Evolutionary conservation across 2,113 vertebrate species (phyloP).

Genomic region (Pipra filicauda): DNA sequence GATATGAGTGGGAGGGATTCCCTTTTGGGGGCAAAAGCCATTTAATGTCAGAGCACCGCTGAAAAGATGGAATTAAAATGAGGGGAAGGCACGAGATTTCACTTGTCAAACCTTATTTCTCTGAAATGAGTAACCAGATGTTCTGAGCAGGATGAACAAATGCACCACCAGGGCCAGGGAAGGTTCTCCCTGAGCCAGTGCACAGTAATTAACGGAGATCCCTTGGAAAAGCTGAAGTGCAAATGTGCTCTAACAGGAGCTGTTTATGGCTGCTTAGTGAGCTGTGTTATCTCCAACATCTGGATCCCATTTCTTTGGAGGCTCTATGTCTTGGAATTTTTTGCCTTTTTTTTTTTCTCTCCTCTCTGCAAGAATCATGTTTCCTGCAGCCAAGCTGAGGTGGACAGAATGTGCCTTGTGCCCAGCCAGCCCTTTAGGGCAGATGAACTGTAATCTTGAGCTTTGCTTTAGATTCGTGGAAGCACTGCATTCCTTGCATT

Average conservation of each 20-base stretch:
- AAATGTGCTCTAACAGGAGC: conserved; percentile 65
- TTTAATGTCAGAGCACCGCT: neutral
- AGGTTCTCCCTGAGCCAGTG: neutral
- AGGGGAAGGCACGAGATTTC: neutral
- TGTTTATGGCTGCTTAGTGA: conserved; percentile 67
- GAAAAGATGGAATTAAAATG: neutral
- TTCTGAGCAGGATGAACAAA: neutral
- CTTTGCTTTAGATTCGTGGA: neutral
- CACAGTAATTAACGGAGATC: conserved; percentile 18
- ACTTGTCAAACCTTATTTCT: neutral
- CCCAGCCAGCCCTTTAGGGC: conserved; percentile 45
- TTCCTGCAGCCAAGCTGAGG: conserved; percentile 47
- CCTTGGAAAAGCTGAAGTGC: conserved; percentile 55
- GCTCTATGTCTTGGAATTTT: conserved; percentile 73
- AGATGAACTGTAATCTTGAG: neutral
- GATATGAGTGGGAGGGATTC: neutral
- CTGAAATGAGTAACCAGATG: neutral
- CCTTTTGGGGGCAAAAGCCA: neutral
- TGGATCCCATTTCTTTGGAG: conserved; percentile 77
- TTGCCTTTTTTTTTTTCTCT: neutral
- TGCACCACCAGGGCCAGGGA: neutral
- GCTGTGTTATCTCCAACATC: conserved; percentile 73
- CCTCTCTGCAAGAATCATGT: conserved; percentile 49
- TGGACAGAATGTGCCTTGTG: conserved; percentile 58
- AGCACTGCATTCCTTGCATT: neutral